Conservation (phyloP, 2,888 invertebrate species). For the Plebejus argus region DNA sequence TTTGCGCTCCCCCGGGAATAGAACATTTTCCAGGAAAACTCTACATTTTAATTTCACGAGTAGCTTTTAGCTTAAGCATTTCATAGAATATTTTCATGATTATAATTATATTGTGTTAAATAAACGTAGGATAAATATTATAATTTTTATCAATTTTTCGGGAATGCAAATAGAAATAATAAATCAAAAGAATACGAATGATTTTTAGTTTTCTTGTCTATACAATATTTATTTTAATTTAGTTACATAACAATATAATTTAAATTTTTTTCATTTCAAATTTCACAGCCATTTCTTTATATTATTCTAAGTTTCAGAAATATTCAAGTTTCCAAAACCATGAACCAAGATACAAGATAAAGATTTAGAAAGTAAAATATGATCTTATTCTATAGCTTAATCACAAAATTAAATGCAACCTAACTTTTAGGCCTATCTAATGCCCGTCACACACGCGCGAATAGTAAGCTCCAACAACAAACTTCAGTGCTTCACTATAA, state of each 20-base stretch:
- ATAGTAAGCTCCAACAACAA: neutral
- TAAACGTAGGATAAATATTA: no score
- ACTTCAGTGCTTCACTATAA: neutral
- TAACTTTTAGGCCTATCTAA: slow-evolving; percentile 16
- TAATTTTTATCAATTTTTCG: no score
- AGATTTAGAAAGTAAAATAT: slow-evolving; percentile 4
- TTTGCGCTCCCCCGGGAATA: neutral
- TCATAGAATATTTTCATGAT: no score
- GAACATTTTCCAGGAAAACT: neutral
- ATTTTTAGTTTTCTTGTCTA: neutral
- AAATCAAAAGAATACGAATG: no score
- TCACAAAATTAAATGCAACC: slow-evolving; percentile 26
- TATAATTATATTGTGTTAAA: no score
- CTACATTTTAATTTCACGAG: no score
- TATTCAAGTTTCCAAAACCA: neutral
- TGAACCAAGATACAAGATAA: neutral
- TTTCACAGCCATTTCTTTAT: neutral
- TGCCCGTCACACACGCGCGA: neutral
- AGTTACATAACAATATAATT: neutral
- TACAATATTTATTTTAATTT: neutral
- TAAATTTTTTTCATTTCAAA: no score
- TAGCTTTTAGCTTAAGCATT: neutral
- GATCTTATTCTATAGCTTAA: slow-evolving; percentile 19
- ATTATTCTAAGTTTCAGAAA: neutral
- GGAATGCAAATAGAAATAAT: no score